Evolutionary conservation across 1,140 invertebrate genomes (phyloP).

Genomic region (Chironomus striatipennis): DNA sequence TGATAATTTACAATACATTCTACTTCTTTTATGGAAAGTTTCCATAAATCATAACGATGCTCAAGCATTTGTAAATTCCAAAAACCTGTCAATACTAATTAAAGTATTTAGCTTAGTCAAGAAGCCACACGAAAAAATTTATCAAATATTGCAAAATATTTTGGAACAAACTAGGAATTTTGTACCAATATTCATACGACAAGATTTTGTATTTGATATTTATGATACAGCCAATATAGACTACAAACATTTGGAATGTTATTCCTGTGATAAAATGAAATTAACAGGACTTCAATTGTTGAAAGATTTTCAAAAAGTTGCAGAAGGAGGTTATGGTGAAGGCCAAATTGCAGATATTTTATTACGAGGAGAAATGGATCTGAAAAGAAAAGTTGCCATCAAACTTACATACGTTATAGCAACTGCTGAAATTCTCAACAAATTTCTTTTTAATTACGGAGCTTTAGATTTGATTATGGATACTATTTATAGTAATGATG

Average conservation of each 20-base stretch:
- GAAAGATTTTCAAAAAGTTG: slow-evolving; percentile 36
- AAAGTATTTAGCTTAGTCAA: background rate
- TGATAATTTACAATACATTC: background rate
- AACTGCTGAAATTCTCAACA: slow-evolving; percentile 30
- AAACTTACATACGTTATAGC: slow-evolving; percentile 31
- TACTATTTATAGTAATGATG: slow-evolving; percentile 33
- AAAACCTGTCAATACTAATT: background rate
- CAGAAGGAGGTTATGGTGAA: slow-evolving; percentile 38
- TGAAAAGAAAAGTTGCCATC: slow-evolving; percentile 37
- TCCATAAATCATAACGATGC: background rate
- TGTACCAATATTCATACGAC: slow-evolving; percentile 36
- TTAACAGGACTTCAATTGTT: slow-evolving; percentile 36
- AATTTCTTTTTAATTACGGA: slow-evolving; percentile 36
- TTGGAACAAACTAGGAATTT: slow-evolving; percentile 27
- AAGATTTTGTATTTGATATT: slow-evolving; percentile 36
- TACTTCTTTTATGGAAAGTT: slow-evolving; percentile 2
- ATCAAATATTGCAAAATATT: background rate
- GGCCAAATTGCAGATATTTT: slow-evolving; percentile 36
- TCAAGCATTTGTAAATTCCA: background rate
- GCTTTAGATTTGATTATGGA: slow-evolving; percentile 34
- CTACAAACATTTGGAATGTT: slow-evolving; percentile 19
- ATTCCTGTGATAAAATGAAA: slow-evolving; percentile 30
- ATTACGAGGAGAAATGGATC: slow-evolving; percentile 31
- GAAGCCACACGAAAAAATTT: slow-evolving; percentile 3
- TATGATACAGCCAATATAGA: slow-evolving; percentile 36